A percentile compares a stretch with the other conserved stretches of the same genome.
Evolutionary conservation across 2,888 invertebrate species (phyloP).

Genomic region (Gastrophysa polygoni): DNA sequence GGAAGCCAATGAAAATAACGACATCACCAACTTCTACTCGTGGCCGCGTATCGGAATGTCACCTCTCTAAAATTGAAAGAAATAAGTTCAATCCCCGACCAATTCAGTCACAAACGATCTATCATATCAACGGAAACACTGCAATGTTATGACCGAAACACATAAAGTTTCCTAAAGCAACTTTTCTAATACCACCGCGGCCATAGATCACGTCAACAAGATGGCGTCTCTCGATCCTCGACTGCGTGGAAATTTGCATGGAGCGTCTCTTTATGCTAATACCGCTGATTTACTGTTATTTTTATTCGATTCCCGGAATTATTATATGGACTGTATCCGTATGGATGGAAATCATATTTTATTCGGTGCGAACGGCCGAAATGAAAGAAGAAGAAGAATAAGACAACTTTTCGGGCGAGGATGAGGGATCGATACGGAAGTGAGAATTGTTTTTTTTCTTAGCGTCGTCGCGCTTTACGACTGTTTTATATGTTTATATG

Average conservation of each 20-base stretch:
- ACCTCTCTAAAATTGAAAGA: no score
- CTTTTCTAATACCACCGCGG: slow-evolving; percentile 3
- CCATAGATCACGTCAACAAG: slow-evolving; percentile 35
- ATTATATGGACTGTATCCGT: slow-evolving; percentile 62
- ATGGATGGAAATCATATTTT: slow-evolving; percentile 61
- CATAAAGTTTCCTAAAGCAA: background rate
- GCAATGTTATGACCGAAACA: background rate
- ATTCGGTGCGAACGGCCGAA: slow-evolving; percentile 42
- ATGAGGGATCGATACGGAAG: slow-evolving; percentile 48
- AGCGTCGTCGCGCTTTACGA: slow-evolving; percentile 49
- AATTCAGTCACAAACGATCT: background rate
- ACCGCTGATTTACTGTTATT: slow-evolving; percentile 59
- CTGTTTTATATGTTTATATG: slow-evolving; percentile 51
- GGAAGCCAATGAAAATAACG: no score
- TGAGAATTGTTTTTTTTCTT: slow-evolving; percentile 55
- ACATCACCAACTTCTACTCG: no score
- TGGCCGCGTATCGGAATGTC: no score
- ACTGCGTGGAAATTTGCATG: slow-evolving; percentile 55
- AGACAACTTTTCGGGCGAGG: slow-evolving; percentile 47
- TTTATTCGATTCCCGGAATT: slow-evolving; percentile 61
- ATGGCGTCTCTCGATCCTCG: slow-evolving; percentile 35
- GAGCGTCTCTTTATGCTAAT: slow-evolving; percentile 58
- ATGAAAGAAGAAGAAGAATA: slow-evolving; percentile 22
- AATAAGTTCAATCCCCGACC: no score
- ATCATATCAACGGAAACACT: background rate